Conservation (phyloP, 2,888 invertebrate species). For the Sminthurides aquaticus region DNA sequence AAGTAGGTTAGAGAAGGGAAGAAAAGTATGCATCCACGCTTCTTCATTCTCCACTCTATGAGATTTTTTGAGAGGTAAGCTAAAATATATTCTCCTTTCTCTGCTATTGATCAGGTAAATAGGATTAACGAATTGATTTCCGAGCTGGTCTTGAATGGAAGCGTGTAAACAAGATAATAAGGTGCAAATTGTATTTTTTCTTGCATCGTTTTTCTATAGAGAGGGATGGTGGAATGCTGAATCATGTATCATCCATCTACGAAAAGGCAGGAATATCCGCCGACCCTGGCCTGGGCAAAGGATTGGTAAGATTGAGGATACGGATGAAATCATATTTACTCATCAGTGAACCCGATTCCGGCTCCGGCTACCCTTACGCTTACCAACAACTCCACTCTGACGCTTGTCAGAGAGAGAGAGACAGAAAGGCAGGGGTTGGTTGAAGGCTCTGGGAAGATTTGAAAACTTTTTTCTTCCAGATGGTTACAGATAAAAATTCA, state of each 20-base stretch:
- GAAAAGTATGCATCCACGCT: too few species aligned
- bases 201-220: too few species aligned
- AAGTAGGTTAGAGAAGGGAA: too few species aligned
- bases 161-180: not conserved
- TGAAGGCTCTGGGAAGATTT: not conserved
- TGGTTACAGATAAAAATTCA: not conserved
- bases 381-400: too few species aligned
- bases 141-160: not conserved
- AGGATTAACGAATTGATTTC: not conserved
- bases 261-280: too few species aligned
- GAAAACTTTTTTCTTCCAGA: not conserved
- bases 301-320: not conserved
- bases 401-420: not conserved
- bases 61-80: too few species aligned
- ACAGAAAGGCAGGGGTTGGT: not conserved
- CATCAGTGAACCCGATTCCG: not conserved
- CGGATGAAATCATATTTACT: not conserved
- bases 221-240: too few species aligned
- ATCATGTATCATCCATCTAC: too few species aligned
- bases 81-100: too few species aligned
- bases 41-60: too few species aligned
- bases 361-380: not conserved
- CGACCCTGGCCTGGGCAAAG: not conserved
- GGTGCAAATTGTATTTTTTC: not conserved
- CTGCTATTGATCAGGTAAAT: not conserved